Base-by-base conservation (phyloP, 2,113 vertebrate genomes). In the Aphyosemion australe region DNA sequence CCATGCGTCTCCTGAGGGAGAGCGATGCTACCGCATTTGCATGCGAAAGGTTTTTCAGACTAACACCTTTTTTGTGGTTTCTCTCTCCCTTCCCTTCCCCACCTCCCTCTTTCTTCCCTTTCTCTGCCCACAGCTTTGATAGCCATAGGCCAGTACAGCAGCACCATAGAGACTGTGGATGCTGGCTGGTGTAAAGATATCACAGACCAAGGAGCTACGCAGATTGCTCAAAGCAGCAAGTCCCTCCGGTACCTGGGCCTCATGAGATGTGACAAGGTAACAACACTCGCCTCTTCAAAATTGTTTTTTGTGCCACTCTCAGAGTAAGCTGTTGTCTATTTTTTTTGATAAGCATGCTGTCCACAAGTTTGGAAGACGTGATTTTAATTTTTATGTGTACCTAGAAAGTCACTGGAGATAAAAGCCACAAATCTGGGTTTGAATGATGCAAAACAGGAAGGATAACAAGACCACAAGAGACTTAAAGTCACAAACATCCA, bases 111-210 rank as follows among this genome's bases (percentile, higher is more conserved):
- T 51, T 32, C n/a, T 31, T 0, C 45, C 26, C 58, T 19, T n/a
- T 48, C 31, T 62, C 72, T 37, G 16, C 86, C 76, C 59, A 41
- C 93, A 99, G 97, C 97, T 74, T 92, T 99, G 84, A 97, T 98
- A 89, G 95, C 96, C 83, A 99, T 99, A 75, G 97, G 96, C 62
- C 94, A 91, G 71, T 97, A 98, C 91, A 99, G 97, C 91, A 93
- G 92, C 86, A 98, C 95, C 15, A 98, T 98, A 78, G 97, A 99
- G 90, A 99, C 97, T 0, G 97, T 99, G 89, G 97, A 99, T 69
- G 97, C 97, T 0, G 97, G 97, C 57, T 99, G 97, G 97, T 99
- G 97, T 88, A 97, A 98, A 79, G 97, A 98, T 85, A 99, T 99
- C 73, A 99, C 97, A 1, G 97, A 99, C 83, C 93, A 95, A 76